Evolutionary conservation across 2,797 vertebrate species (phyloP).

Genomic region (Mormyrops attenuatus): DNA sequence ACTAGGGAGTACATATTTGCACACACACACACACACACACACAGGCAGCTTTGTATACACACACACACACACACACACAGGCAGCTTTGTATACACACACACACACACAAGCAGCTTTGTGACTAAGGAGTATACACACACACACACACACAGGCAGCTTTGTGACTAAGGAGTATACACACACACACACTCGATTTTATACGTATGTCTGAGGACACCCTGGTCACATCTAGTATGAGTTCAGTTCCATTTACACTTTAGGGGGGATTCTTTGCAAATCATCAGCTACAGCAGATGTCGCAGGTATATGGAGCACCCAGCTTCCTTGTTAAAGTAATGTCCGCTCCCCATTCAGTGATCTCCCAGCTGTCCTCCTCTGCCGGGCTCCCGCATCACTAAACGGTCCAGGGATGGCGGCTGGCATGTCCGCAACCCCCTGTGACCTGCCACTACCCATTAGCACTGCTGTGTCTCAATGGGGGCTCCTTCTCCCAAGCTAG

Average conservation of each 20-base stretch:
- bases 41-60: too few species aligned
- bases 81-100: too few species aligned
- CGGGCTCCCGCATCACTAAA: neutral
- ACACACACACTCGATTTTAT: neutral
- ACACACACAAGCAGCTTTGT: too few species aligned
- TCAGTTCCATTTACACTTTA: neutral
- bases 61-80: too few species aligned
- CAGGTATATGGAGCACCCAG: neutral
- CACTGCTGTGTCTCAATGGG: neutral
- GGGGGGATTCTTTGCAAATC: neutral
- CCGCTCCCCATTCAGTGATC: neutral
- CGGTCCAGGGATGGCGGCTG: neutral
- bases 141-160: too few species aligned
- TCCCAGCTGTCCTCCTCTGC: neutral
- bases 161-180: too few species aligned
- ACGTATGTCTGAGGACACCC: neutral
- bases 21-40: too few species aligned
- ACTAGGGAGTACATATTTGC: too few species aligned
- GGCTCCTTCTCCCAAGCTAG: neutral
- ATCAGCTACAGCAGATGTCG: neutral
- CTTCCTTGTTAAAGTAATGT: neutral
- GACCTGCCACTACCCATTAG: conserved; percentile 7
- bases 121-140: too few species aligned
- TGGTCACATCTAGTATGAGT: neutral
- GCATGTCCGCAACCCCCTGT: neutral